Conservation (phyloP, 2,888 invertebrate genomes). For the Phrixothrix hirtus region DNA sequence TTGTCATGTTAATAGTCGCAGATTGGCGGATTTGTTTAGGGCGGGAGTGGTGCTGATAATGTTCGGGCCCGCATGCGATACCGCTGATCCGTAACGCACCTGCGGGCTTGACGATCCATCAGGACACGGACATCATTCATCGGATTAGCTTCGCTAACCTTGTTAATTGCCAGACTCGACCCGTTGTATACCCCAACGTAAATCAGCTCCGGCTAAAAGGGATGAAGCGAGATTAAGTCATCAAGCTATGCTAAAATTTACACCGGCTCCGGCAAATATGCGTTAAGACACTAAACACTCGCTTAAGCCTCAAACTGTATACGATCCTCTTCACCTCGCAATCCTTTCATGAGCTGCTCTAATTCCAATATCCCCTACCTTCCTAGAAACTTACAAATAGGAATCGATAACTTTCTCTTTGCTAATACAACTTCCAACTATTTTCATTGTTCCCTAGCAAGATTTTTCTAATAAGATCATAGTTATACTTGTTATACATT, state of each 20-base stretch:
- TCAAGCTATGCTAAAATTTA: conserved; percentile 53
- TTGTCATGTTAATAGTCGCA: conserved; percentile 58
- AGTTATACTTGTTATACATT: too few relatives aligned
- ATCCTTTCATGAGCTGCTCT: conserved; percentile 30
- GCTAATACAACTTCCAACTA: background rate
- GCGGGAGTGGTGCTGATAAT: conserved; percentile 41
- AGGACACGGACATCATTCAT: conserved; percentile 58
- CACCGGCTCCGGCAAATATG: conserved; percentile 43
- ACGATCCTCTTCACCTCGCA: conserved; percentile 25
- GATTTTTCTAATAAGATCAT: too few relatives aligned
- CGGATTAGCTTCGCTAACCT: conserved; percentile 59
- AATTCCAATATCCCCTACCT: conserved; percentile 22
- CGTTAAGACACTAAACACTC: conserved; percentile 36
- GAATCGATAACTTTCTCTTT: conserved; percentile 21
- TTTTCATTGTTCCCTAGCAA: background rate
- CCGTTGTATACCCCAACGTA: conserved; percentile 53
- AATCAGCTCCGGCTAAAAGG: conserved; percentile 57
- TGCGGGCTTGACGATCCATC: conserved; percentile 50
- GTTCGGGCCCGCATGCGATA: conserved; percentile 42
- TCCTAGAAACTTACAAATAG: conserved; percentile 18
- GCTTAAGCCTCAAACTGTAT: conserved; percentile 23
- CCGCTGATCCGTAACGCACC: conserved; percentile 43
- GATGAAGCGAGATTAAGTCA: conserved; percentile 56
- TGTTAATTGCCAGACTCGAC: conserved; percentile 59
- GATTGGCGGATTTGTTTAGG: conserved; percentile 53